phyloP scores from a whole-genome alignment of 2,113 vertebrate genomes.

The Leucopsar rothschildi region DNA sequence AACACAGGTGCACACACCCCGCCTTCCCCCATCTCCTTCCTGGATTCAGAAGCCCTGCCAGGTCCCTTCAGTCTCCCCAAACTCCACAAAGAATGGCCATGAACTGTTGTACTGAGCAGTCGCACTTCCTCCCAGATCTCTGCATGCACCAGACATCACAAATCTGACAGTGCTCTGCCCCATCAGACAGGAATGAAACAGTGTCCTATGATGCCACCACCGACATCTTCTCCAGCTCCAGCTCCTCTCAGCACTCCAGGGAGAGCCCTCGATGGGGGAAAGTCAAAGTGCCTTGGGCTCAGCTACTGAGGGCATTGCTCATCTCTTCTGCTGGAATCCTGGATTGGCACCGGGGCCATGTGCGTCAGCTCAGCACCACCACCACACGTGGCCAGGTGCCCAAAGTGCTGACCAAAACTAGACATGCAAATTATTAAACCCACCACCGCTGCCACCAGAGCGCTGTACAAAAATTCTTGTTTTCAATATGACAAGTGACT shows the following conservation, averaged over 20 bases:
- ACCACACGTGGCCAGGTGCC: background rate
- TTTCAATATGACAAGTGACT: background rate
- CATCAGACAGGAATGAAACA: background rate
- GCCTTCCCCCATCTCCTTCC: background rate
- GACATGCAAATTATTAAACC: background rate
- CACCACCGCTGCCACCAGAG: background rate
- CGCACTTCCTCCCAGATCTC: background rate
- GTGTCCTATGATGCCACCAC: background rate
- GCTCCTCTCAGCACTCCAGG: background rate
- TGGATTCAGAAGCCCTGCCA: background rate
- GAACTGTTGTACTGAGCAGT: background rate
- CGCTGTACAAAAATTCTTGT: background rate
- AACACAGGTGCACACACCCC: rapidly evolving
- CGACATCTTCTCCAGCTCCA: background rate
- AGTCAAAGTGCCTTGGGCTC: background rate
- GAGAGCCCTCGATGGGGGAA: background rate
- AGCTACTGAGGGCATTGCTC: background rate
- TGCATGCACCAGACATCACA: too few species aligned
- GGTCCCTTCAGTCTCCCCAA: background rate
- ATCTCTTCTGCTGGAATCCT: background rate
- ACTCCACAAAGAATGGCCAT: background rate
- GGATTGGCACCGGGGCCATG: rapidly evolving
- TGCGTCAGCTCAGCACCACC: rapidly evolving
- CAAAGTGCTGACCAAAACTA: background rate
- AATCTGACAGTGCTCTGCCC: background rate